Evolutionary conservation across 2,113 vertebrate genomes (phyloP).

Genomic region (Colinus virginianus): DNA sequence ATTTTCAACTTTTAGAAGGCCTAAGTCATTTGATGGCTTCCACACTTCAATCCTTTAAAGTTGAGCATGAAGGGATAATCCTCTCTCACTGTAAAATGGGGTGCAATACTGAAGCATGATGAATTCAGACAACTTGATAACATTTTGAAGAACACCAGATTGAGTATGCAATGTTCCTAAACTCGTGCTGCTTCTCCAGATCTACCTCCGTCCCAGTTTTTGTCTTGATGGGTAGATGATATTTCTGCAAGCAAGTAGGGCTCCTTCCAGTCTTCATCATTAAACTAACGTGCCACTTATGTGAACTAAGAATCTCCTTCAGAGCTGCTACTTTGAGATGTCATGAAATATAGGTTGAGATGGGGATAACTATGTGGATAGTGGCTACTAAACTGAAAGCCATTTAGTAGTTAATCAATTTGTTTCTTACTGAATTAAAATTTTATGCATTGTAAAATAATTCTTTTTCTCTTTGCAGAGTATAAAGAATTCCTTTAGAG

Average conservation of each 20-base stretch:
- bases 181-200: neutral
- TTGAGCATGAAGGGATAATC: neutral
- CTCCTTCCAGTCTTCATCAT: neutral
- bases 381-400: neutral
- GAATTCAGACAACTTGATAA: neutral
- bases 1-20: neutral
- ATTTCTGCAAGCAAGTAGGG: neutral
- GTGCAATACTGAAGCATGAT: accelerated
- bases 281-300: neutral
- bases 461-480: conserved; percentile 73
- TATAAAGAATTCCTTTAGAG: conserved; percentile 83
- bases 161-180: neutral
- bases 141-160: neutral
- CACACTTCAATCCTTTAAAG: neutral
- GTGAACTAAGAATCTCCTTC: neutral
- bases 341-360: neutral
- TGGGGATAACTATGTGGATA: neutral
- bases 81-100: neutral
- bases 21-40: neutral
- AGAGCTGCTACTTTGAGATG: neutral
- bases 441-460: neutral
- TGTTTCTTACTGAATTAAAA: neutral
- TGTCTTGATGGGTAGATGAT: neutral
- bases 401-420: neutral
- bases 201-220: neutral